Evolutionary conservation across 2,888 invertebrate species (phyloP), one percentile per base, ranked within the genome.

Genomic region (Andrena marginata): DNA sequence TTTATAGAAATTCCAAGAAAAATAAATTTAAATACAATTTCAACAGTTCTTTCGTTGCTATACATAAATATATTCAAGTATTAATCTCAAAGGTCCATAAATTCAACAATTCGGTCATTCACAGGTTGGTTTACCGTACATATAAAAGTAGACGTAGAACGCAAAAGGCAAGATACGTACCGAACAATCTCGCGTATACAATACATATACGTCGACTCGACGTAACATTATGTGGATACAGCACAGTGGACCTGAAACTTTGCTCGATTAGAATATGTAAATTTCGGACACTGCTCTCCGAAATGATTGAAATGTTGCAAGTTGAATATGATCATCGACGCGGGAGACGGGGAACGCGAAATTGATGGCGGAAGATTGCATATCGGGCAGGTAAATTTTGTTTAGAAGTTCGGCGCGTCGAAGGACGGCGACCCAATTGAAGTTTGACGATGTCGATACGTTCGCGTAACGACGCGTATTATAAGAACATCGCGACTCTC

Each of bases 391-490:
- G 31, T 67, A 67, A 67, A 51, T 67, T 67, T 51, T 20, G 23
- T 23, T 31, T 1, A 20, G 67, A 51, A 51, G 31, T 31, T 54
- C 33, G 33, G 49, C 31, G 42, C 42, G 42, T 51, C n/a, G 67
- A n/a, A n/a, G 51, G 29, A n/a, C 29, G 65, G 65, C 65, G 51
- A 51, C 67, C 67, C 23, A 51, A 67, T 51, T 67, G 23, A 31
- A 31, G 67, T 54, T 51, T 23, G 33, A 67, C 51, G 67, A 54
- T 23, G 67, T 20, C 33, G 31, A 51, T 67, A 67, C 23, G 67
- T 31, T 31, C 51, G 51, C 33, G 67, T 67, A 67, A 67, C 67
- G 67, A 51, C 51, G 67, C 42, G 56, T 13, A 51, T 67, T 67
- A 51, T 67, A 54, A 67, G 67, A 54, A 31, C 51, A 49, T 33